Conservation (phyloP, 1,140 invertebrate species). For the Zaprionus kolodkinae region DNA sequence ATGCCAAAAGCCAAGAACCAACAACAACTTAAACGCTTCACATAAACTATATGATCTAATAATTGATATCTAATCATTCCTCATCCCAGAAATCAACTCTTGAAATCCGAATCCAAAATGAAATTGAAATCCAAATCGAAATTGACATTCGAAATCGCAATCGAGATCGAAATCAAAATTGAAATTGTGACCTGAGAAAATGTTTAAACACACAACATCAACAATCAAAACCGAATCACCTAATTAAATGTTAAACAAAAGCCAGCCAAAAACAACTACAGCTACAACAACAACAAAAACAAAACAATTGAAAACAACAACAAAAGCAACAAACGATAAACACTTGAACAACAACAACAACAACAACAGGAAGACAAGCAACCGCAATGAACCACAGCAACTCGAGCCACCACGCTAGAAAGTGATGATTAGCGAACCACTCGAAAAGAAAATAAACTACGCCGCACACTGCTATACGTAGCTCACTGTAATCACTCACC, state of each 20-base stretch:
- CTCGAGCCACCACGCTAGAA: constrained; percentile 47
- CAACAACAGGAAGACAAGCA: constrained; percentile 50
- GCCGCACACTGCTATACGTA: constrained; percentile 33
- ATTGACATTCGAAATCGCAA: background rate
- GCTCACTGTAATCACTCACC: constrained; percentile 21
- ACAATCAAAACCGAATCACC: constrained; percentile 53
- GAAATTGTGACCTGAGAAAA: constrained; percentile 29
- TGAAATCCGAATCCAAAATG: background rate
- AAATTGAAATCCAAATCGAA: background rate
- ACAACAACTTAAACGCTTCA: constrained; percentile 57
- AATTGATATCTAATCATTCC: constrained; percentile 48
- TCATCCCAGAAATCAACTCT: constrained; percentile 13
- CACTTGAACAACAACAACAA: constrained; percentile 25
- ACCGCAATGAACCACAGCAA: constrained; percentile 44
- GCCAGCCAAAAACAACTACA: constrained; percentile 28
- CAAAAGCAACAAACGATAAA: constrained; percentile 40
- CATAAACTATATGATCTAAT: constrained; percentile 30
- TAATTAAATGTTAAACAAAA: constrained; percentile 38
- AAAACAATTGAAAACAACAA: constrained; percentile 32
- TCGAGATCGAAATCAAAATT: background rate
- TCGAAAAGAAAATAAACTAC: constrained; percentile 19
- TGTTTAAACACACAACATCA: constrained; percentile 36
- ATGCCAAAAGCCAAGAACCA: constrained; percentile 9
- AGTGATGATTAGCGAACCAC: constrained; percentile 37
- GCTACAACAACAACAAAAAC: constrained; percentile 28